These are phyloP conservation scores for Protonibea diacanthus DNA, from an alignment of 2,797 vertebrate genomes.

Conservation along the genomic window DNA sequence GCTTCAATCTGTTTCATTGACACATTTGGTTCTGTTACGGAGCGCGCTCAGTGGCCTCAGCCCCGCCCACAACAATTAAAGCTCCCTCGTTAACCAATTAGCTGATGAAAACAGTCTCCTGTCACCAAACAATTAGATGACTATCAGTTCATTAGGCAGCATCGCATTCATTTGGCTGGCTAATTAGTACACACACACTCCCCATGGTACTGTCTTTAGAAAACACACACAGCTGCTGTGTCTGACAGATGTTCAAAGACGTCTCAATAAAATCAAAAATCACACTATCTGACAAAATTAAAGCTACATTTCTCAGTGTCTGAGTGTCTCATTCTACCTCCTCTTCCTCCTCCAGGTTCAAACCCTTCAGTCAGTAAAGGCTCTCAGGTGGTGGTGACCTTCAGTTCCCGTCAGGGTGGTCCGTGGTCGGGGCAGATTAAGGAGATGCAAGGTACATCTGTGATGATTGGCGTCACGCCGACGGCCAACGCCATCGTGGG, in stretches of 20 bases:
- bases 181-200: constrained; percentile 45
- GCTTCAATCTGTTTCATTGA: neutral
- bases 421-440: constrained; percentile 84
- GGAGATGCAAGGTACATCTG: constrained; percentile 22
- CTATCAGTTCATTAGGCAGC: constrained; percentile 35
- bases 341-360: constrained; percentile 78
- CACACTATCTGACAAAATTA: no score
- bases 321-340: no score
- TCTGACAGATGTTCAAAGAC: constrained; percentile 20
- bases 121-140: constrained; percentile 33
- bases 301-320: neutral
- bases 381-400: constrained; percentile 82
- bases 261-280: neutral
- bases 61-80: neutral
- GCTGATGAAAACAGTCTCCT: neutral
- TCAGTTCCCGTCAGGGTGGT: constrained; percentile 17
- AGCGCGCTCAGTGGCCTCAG: neutral
- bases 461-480: constrained; percentile 87
- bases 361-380: constrained; percentile 84
- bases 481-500: constrained; percentile 87
- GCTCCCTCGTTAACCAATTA: constrained; percentile 46
- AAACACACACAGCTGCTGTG: neutral
- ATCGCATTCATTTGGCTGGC: neutral
- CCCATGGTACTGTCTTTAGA: constrained; percentile 1
- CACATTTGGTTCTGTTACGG: neutral